Evolutionary conservation across 2,113 vertebrate species (phyloP), one percentile per base, ranked within the genome.

Genomic region (Lontra canadensis): DNA sequence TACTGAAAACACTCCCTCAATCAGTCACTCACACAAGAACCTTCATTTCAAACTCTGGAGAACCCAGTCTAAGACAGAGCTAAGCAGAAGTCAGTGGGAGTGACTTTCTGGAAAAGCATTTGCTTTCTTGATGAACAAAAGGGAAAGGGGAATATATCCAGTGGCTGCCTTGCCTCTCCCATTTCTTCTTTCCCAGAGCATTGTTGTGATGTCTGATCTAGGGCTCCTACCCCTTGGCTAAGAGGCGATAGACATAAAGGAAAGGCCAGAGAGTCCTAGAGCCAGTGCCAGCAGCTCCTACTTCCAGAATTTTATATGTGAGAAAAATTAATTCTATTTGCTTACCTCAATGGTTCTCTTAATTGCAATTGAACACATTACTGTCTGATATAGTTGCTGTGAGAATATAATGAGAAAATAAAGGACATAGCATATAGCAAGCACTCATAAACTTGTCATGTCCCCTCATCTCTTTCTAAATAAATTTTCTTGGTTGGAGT

Each of bases 261-360:
- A 87, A 88, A 59, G 83, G 26, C 10, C 73, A 63, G 29, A 61
- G 42, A 44, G 1, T 79, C 67, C 14, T 9, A 52, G 49, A 42
- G 34, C n/a, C 34, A 47, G 59, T 25, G 44, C 52, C 3, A n/a
- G 83, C 25, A 73, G 25, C 80, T 65, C 29, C 65, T 49, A 17
- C 20, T 34, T 36, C 21, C 47, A 76, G 49, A 59, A 2, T 13
- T 86, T 90, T 8, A 82, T n/a, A 44, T 63, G 8, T 81, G 57
- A 95, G 85, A 93, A 92, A 88, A 96, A 74, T 25, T 81, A 81
- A 55, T 86, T 23, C 25, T 65, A 39, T 74, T 87, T 69, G 29
- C 23, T 20, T 67, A 52, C 59, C 11, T 29, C 61, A 84, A 6
- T 65, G 63, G 65, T 81, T 88, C 61, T 69, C 23, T 81, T 85